Evolutionary conservation across 1,140 invertebrate genomes (phyloP), one percentile per base, ranked within the genome.

Genomic region (Megalonaias nervosa): DNA sequence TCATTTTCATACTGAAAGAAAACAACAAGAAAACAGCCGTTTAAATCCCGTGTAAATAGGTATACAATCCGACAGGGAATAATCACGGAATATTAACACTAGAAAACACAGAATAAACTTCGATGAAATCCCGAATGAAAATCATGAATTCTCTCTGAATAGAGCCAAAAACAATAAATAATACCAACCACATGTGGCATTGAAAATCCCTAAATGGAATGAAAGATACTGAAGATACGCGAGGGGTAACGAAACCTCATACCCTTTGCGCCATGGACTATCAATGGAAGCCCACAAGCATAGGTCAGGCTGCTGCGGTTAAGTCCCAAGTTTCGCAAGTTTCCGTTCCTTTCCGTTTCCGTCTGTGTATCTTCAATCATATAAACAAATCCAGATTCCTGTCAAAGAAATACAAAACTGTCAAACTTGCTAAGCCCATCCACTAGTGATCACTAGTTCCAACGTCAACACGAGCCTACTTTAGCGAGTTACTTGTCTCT

Each of bases 1-100:
- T 89, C 88, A 81, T 86, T 86, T 77, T 89, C 88, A 74, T 86
- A 88, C 87, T 88, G 86, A 80, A 87, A 86, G 17, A 77, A 68
- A 62, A 80, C 68, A 76, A 72, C 21, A 61, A 67, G 31, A 62
- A 56, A 58, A 69, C 26, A 58, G 38, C 19, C 21, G 71, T 60
- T 72, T 74, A 23, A 80, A 56, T 71, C 79, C 69, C 31, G 58
- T 77, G 56, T 48, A 58, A 48, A 48, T 64, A 38, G 26, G 13
- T 26, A 57, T 38, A 38, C 48, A 71, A 15, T 38, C 56, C 56
- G 26, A 38, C 55, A 23, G 21, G 19, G 31, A 74, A 67, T 56
- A 65, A 48, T 55, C 65, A 48, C 58, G 56, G 26, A 65, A 66
- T 66, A 67, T 55, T 65, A 56, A 66, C 61, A 57, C 15, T 17